Percentiles rank a stretch among this genome's conserved stretches.
Evolutionary conservation across 2,797 vertebrate genomes (phyloP).

Genomic region (Pangasius krempfi): DNA sequence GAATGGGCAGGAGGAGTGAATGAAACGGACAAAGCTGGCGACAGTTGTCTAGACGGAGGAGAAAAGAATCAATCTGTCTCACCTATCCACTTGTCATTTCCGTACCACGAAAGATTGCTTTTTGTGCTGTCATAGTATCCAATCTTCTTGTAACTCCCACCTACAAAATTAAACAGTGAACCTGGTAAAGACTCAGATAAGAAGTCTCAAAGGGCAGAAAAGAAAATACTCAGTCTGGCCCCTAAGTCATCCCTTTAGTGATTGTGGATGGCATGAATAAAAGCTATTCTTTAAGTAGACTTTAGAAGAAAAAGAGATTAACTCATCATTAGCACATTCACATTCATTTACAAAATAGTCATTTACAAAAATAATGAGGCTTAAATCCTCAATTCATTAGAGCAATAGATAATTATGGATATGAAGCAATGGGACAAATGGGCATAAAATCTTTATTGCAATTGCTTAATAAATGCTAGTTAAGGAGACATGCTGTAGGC

Average conservation of each 20-base stretch:
- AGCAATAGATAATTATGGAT: slow-evolving; percentile 18
- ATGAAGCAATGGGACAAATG: neutral
- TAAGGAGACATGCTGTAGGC: slow-evolving; percentile 14
- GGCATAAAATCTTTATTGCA: neutral
- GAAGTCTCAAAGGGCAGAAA: neutral
- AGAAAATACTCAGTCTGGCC: neutral
- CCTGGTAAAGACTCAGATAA: slow-evolving; percentile 29
- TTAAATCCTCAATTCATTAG: slow-evolving; percentile 1
- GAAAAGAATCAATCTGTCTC: slow-evolving; percentile 62
- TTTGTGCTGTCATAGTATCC: slow-evolving; percentile 97
- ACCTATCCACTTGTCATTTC: slow-evolving; percentile 94
- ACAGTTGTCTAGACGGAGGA: slow-evolving; percentile 35
- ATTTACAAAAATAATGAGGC: slow-evolving; percentile 21
- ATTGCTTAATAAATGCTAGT: neutral
- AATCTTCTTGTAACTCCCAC: slow-evolving; percentile 94
- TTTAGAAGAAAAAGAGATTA: slow-evolving; percentile 1
- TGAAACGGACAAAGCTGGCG: slow-evolving; percentile 34
- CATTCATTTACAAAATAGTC: slow-evolving; percentile 7
- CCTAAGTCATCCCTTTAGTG: neutral
- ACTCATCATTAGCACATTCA: neutral
- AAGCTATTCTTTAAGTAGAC: neutral
- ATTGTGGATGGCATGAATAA: neutral
- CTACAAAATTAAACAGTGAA: slow-evolving; percentile 64
- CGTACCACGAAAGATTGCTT: slow-evolving; percentile 92
- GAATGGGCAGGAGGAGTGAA: slow-evolving; percentile 38